phyloP scores from a whole-genome alignment of 2,888 invertebrate genomes.

The Nomada ferruginata region DNA sequence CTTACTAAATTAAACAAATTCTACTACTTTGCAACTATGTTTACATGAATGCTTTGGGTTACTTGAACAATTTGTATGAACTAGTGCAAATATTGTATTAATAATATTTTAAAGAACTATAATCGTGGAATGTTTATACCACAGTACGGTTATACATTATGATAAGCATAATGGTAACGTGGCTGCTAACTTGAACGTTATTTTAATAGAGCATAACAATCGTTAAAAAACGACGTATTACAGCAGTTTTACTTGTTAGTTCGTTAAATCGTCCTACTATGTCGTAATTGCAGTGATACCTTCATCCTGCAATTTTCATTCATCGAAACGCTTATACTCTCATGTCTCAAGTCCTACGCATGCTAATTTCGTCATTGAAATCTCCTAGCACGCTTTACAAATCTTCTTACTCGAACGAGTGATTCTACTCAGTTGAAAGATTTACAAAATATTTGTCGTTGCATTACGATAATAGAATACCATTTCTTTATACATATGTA shows the following conservation, averaged over 20 bases:
- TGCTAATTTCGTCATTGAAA: conserved; percentile 12
- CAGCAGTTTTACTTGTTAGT: conserved; percentile 18
- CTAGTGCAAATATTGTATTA: too few relatives aligned
- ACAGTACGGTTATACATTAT: neutral
- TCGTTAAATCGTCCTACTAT: conserved; percentile 43
- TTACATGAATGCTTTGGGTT: neutral
- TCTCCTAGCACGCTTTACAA: neutral
- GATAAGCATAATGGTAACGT: neutral
- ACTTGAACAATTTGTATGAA: too few relatives aligned
- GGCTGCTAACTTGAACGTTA: neutral
- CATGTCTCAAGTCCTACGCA: conserved; percentile 19
- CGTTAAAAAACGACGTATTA: conserved; percentile 14
- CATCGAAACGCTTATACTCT: conserved; percentile 38
- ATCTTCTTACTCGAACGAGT: neutral
- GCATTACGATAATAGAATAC: too few relatives aligned
- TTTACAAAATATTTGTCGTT: neutral
- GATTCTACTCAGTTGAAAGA: neutral
- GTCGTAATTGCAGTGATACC: conserved; percentile 41
- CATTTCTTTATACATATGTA: neutral
- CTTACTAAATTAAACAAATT: neutral
- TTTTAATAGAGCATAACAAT: neutral
- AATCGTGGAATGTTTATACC: neutral
- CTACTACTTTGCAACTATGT: neutral
- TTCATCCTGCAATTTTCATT: conserved; percentile 51
- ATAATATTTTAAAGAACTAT: too few relatives aligned